Evolutionary conservation across 2,113 vertebrate genomes (phyloP).

Genomic region (Rhynchopsitta pachyrhyncha): DNA sequence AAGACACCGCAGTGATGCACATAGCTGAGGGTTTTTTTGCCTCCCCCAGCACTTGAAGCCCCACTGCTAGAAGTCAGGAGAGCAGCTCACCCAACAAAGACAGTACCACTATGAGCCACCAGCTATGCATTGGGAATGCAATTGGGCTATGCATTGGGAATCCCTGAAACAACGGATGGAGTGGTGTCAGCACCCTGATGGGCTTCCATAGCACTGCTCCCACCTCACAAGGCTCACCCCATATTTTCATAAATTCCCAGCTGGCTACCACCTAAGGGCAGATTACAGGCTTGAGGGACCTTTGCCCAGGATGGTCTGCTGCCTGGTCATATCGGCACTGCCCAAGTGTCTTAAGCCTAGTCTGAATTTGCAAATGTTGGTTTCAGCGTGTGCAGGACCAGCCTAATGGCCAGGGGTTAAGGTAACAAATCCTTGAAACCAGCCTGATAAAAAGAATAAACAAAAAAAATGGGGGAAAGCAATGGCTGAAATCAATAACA

Average conservation of each 20-base stretch:
- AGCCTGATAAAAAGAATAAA: conserved; percentile 13
- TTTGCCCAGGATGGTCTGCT: background rate
- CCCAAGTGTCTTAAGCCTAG: background rate
- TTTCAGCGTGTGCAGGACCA: background rate
- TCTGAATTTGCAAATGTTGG: background rate
- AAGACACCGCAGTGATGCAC: background rate
- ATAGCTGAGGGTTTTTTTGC: background rate
- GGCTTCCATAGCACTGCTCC: background rate
- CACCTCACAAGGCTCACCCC: background rate
- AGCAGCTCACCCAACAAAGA: background rate
- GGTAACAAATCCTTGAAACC: conserved; percentile 10
- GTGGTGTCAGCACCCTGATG: fast-evolving
- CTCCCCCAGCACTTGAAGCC: background rate
- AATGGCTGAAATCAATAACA: background rate
- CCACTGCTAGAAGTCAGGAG: background rate
- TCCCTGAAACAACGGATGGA: background rate
- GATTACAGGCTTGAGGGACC: background rate
- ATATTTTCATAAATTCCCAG: background rate
- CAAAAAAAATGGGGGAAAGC: background rate
- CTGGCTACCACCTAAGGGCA: background rate
- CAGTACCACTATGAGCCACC: background rate
- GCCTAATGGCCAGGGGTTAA: background rate
- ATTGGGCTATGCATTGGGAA: background rate
- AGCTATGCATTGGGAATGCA: background rate
- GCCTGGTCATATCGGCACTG: background rate